Conservation (phyloP, 2,888 invertebrate species). For the Mellilla xanthometata region DNA sequence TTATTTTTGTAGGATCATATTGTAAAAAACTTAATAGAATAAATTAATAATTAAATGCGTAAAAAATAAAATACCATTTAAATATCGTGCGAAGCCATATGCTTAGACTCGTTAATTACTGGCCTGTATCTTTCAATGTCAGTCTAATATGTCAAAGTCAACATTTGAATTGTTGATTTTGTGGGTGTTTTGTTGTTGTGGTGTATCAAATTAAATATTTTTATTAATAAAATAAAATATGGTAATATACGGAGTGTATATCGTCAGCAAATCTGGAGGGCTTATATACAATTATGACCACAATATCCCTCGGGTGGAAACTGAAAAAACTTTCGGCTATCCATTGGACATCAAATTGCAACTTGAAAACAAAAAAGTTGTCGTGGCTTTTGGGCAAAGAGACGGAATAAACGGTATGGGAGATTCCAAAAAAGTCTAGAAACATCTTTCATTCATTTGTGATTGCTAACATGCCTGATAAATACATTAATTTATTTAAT, state of each 20-base stretch:
- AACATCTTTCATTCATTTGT: too few relatives aligned
- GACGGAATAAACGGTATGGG: slow-evolving; percentile 95
- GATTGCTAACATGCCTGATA: too few relatives aligned
- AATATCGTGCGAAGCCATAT: too few relatives aligned
- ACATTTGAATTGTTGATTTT: neutral
- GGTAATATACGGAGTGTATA: slow-evolving; percentile 98
- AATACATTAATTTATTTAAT: too few relatives aligned
- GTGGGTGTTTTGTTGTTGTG: neutral
- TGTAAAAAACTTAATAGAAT: too few relatives aligned
- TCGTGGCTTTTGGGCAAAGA: slow-evolving; percentile 97
- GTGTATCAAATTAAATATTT: neutral
- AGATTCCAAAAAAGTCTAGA: too few relatives aligned
- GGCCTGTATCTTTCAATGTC: too few relatives aligned
- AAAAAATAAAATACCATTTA: too few relatives aligned
- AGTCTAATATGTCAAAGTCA: too few relatives aligned
- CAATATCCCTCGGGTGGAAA: slow-evolving; percentile 93
- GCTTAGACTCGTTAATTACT: too few relatives aligned
- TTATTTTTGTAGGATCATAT: too few relatives aligned
- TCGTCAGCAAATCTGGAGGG: slow-evolving; percentile 99
- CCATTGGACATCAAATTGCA: slow-evolving; percentile 95
- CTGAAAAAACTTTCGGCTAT: slow-evolving; percentile 95
- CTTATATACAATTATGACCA: slow-evolving; percentile 98
- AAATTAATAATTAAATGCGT: too few relatives aligned
- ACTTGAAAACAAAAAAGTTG: slow-evolving; percentile 94
- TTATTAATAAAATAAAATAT: slow-evolving; percentile 68